These are phyloP conservation scores for Philhelius pedissequus DNA, from an alignment of 2,888 invertebrate genomes.

Conservation along the genomic window DNA sequence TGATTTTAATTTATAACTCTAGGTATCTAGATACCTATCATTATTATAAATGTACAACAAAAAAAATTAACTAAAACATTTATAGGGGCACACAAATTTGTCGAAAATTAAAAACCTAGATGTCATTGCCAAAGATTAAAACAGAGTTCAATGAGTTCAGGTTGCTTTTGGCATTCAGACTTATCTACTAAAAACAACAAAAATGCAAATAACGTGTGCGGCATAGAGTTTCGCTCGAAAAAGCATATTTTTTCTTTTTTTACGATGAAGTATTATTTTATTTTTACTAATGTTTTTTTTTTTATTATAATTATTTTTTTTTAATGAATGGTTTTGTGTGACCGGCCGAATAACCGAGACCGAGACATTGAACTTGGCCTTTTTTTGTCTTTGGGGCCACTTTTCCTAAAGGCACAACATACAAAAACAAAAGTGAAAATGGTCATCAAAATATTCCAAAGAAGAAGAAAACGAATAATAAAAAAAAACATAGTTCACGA, in stretches of 20 bases:
- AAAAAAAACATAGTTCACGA: background rate
- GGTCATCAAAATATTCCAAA: conserved; percentile 3
- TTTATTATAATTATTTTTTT: background rate
- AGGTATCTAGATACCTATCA: no score
- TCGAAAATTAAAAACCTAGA: background rate
- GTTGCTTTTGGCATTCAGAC: conserved; percentile 22
- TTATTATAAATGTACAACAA: no score
- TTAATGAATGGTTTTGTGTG: conserved; percentile 11
- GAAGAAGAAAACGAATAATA: background rate
- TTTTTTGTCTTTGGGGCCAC: conserved; percentile 21
- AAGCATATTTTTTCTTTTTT: conserved; percentile 39
- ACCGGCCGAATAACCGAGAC: conserved; percentile 25
- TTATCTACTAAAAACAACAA: background rate
- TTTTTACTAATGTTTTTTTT: background rate
- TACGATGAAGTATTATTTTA: background rate
- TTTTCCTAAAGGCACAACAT: conserved; percentile 32
- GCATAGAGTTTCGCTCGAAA: conserved; percentile 56
- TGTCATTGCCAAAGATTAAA: conserved; percentile 34
- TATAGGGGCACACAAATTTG: background rate
- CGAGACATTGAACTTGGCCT: conserved; percentile 64
- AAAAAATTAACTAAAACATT: background rate
- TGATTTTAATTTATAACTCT: no score
- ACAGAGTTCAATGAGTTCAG: conserved; percentile 35
- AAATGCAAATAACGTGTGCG: conserved; percentile 37
- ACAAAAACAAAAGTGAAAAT: conserved; percentile 60